A percentile compares a stretch with the other conserved stretches of the same genome.
Conservation (phyloP, 2,797 vertebrate genomes). For the Siniperca undulata region DNA sequence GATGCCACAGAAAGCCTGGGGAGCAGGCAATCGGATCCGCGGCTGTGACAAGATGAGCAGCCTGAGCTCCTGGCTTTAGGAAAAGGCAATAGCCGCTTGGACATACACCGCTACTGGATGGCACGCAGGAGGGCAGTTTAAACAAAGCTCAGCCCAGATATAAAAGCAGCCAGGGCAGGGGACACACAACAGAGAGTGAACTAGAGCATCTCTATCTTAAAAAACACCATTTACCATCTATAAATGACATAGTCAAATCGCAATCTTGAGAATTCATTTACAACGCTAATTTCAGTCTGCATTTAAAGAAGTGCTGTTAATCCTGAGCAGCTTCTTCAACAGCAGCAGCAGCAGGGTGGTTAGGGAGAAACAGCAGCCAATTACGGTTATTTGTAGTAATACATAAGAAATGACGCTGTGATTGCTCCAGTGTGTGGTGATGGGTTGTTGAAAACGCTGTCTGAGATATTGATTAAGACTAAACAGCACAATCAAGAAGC, state of each 20-base stretch:
- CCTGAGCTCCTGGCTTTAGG: slow-evolving; percentile 57
- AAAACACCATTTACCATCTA: slow-evolving; percentile 25
- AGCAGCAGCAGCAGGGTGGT: slow-evolving; percentile 16
- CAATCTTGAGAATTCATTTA: slow-evolving; percentile 52
- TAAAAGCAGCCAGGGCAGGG: slow-evolving; percentile 24
- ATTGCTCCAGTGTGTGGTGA: slow-evolving; percentile 68
- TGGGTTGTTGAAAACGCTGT: slow-evolving; percentile 50
- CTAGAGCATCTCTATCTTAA: slow-evolving; percentile 7
- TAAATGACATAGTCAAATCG: slow-evolving; percentile 28
- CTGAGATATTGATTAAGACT: slow-evolving; percentile 75
- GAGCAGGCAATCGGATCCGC: slow-evolving; percentile 51
- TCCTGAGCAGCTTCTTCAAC: slow-evolving; percentile 42
- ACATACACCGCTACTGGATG: slow-evolving; percentile 27
- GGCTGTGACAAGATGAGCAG: slow-evolving; percentile 60
- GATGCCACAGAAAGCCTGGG: slow-evolving; percentile 58
- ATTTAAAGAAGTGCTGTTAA: slow-evolving; percentile 46
- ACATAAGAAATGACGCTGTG: slow-evolving; percentile 68
- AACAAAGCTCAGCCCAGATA: slow-evolving; percentile 43
- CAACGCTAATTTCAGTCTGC: slow-evolving; percentile 40
- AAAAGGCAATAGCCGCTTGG: slow-evolving; percentile 32
- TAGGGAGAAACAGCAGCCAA: slow-evolving; percentile 51
- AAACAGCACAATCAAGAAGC: slow-evolving; percentile 77
- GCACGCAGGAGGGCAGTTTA: slow-evolving; percentile 30
- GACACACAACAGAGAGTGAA: slow-evolving; percentile 10
- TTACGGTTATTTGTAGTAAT: slow-evolving; percentile 67